These are phyloP conservation scores for Euura lappo DNA, from an alignment of 1,140 invertebrate genomes.

Conservation along the genomic window DNA sequence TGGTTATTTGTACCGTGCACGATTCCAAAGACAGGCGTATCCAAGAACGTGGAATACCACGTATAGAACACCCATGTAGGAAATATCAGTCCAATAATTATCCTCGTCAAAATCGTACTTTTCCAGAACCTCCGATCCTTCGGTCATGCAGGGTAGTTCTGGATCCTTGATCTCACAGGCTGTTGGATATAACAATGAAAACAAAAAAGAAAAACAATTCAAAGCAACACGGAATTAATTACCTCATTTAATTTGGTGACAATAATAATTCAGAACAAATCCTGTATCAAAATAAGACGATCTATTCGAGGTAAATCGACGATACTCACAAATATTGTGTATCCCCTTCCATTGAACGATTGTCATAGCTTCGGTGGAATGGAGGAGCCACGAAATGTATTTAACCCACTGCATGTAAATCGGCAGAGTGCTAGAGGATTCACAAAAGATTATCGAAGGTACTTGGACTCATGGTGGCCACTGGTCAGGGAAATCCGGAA, in stretches of 20 bases:
- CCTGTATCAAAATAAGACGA: no score
- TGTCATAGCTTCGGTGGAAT: slow-evolving; percentile 87
- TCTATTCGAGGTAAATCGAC: not conserved
- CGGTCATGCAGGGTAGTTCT: slow-evolving; percentile 73
- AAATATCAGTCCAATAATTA: slow-evolving; percentile 71
- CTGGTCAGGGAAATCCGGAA: no score
- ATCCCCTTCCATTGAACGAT: slow-evolving; percentile 81
- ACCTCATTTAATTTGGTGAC: no score
- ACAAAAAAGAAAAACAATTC: slow-evolving; percentile 10
- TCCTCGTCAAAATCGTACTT: slow-evolving; percentile 72
- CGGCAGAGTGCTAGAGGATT: slow-evolving; percentile 73
- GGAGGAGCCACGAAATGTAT: slow-evolving; percentile 92
- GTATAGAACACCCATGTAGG: slow-evolving; percentile 70
- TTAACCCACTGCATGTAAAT: slow-evolving; percentile 82
- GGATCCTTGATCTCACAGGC: slow-evolving; percentile 66
- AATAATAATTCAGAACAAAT: no score
- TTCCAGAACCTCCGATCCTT: slow-evolving; percentile 73
- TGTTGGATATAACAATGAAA: slow-evolving; percentile 53
- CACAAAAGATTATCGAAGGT: no score
- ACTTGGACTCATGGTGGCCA: no score
- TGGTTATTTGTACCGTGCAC: slow-evolving; percentile 67
- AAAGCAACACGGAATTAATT: no score
- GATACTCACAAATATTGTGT: slow-evolving; percentile 77
- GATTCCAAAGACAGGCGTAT: slow-evolving; percentile 68
- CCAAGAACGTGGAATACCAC: slow-evolving; percentile 73